phyloP scores from a whole-genome alignment of 2,888 invertebrate genomes.

The Drymonia ruficornis region DNA sequence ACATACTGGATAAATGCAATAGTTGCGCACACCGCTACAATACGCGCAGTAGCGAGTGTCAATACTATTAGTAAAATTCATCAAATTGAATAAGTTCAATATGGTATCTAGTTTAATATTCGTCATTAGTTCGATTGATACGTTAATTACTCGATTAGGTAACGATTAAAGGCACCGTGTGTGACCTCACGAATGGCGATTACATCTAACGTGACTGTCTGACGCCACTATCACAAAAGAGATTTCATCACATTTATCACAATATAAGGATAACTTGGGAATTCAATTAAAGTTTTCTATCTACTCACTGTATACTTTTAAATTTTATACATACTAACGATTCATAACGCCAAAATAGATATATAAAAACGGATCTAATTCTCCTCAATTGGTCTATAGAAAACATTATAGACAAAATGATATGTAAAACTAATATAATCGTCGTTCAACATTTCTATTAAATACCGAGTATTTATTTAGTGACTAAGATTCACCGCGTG shows the following conservation, averaged over 20 bases:
- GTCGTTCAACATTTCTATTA: constrained; percentile 32
- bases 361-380: constrained; percentile 35
- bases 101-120: constrained; percentile 45
- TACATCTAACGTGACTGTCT: constrained; percentile 79
- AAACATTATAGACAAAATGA: constrained; percentile 42
- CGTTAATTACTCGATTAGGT: constrained; percentile 60
- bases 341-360: constrained; percentile 35
- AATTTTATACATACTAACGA: constrained; percentile 38
- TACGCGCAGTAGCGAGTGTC: constrained; percentile 59
- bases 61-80: constrained; percentile 71
- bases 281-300: constrained; percentile 50
- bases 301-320: constrained; percentile 31
- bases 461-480: constrained; percentile 54
- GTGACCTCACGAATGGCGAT: constrained; percentile 61
- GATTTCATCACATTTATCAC: constrained; percentile 82
- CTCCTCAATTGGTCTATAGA: constrained; percentile 37
- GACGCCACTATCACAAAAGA: constrained; percentile 81
- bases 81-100: constrained; percentile 55
- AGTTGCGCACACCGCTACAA: constrained; percentile 66
- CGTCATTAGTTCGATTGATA: constrained; percentile 43
- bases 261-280: constrained; percentile 71
- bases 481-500: constrained; percentile 20
- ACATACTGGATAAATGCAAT: constrained; percentile 79
- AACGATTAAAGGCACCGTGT: constrained; percentile 62
- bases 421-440: constrained; percentile 48